phyloP scores from a whole-genome alignment of 2,888 invertebrate species.

The Campaea margaritaria region DNA sequence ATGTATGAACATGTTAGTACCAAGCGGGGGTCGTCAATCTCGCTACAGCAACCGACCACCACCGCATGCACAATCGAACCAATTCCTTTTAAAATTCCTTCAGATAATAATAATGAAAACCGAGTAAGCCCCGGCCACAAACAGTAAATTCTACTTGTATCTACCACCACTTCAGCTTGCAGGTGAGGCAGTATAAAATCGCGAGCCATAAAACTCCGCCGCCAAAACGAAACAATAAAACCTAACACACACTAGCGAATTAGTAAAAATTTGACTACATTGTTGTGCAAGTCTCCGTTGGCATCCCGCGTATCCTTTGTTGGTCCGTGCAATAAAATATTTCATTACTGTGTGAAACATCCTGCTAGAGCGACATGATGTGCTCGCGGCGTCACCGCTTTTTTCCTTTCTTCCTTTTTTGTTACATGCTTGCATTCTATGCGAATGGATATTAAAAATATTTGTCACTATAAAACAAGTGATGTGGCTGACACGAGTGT shows the following conservation, averaged over 20 bases:
- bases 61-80: no score
- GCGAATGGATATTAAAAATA: conserved; percentile 41
- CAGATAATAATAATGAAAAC: not conserved
- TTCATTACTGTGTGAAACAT: conserved; percentile 75
- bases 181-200: conserved; percentile 25
- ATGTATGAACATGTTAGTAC: no score
- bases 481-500: conserved; percentile 26
- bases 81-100: no score
- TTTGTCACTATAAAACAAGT: conserved; percentile 34
- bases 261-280: conserved; percentile 76
- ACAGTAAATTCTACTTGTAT: not conserved
- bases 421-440: conserved; percentile 36
- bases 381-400: conserved; percentile 29
- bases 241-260: conserved; percentile 62
- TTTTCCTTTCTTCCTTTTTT: conserved; percentile 36
- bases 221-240: conserved; percentile 57
- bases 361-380: conserved; percentile 40
- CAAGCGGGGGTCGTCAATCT: no score
- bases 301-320: conserved; percentile 65
- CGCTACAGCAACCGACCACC: no score
- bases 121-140: not conserved
- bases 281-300: conserved; percentile 67
- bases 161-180: conserved; percentile 7
- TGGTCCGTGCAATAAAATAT: conserved; percentile 74
- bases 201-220: conserved; percentile 23